phyloP scores from a whole-genome alignment of 2,113 vertebrate genomes.

The Isurus oxyrinchus region DNA sequence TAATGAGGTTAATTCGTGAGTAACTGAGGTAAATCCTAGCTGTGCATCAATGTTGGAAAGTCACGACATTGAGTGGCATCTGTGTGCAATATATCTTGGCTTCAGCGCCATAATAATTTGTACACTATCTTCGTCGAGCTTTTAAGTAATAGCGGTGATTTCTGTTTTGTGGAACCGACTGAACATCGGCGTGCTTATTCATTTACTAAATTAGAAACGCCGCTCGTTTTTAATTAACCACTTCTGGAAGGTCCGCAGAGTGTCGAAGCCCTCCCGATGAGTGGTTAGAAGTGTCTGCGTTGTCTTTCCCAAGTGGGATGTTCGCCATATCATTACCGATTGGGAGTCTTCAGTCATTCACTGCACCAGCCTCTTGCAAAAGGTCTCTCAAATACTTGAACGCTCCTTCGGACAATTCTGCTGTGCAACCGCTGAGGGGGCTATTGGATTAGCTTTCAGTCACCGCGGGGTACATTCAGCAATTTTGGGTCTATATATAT shows the following conservation, averaged over 20 bases:
- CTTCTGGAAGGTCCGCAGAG: background rate
- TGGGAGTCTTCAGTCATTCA: background rate
- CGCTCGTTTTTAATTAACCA: background rate
- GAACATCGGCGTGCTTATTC: background rate
- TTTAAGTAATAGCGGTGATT: background rate
- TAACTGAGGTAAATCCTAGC: too few relatives aligned
- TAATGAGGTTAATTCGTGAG: background rate
- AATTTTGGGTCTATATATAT: too few relatives aligned
- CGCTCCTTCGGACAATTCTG: background rate
- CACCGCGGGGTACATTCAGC: background rate
- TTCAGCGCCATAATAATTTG: too few relatives aligned
- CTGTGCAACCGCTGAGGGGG: background rate
- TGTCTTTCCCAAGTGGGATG: background rate
- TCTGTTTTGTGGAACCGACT: too few relatives aligned
- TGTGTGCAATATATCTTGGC: too few relatives aligned
- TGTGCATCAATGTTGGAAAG: too few relatives aligned
- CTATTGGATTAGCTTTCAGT: background rate
- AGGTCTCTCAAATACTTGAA: background rate
- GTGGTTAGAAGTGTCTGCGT: background rate
- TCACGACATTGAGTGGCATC: too few relatives aligned
- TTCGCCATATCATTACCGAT: background rate
- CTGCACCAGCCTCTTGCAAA: background rate
- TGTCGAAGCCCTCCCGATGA: background rate
- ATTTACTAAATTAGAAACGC: background rate
- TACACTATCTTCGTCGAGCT: background rate